Base-by-base conservation (phyloP, 2,888 invertebrate genomes). In the Lasioglossum zephyrum region DNA sequence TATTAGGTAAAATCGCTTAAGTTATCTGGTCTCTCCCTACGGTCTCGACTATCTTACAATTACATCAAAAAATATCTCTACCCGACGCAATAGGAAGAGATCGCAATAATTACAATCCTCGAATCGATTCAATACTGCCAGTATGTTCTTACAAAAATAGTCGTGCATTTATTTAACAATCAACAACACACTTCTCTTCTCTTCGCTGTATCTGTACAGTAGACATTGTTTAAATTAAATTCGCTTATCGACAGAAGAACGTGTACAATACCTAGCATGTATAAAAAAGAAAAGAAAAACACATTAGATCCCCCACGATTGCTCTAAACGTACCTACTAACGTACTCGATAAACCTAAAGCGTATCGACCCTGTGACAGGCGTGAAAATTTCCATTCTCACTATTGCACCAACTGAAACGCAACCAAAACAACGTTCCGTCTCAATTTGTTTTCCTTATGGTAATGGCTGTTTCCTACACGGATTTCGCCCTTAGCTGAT, bases 401-500 rank as follows among this genome's bases (percentile, higher is more conserved):
- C 63, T 81, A 79, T 82, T 86, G 77, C 77, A 80, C 74, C 36
- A 74, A 41, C 57, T 22, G 44, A 4, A 73, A 41, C n/a, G 9
- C 57, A 6, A 8, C 36, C 44, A 18, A 44, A 44, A 11, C 44
- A 3, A 2, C 63, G 5, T 26, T 39, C 76, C 39, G 9, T 73
- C 41, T 53, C 2, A 39, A 75, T 36, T 41, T 36, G 41, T 41
- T 16, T 63, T 49, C 63, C 22, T 49, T 49, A 77, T 41, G 39
- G 9, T 39, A 49, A 63, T 70, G 18, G 57, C 49, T 18, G 5
- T 39, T 49, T 16, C n/a, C 89, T 77, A 90, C 18, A 66, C 74
- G 4, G 74, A 91, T 88, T 95, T 95, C 66, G 93, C 93, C 94
- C 95, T 95, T 1, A 96, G 93, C 5, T 96, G 95, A 18, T 97